Base-by-base conservation (phyloP, 2,888 invertebrate genomes). In the Apoda limacodes region DNA sequence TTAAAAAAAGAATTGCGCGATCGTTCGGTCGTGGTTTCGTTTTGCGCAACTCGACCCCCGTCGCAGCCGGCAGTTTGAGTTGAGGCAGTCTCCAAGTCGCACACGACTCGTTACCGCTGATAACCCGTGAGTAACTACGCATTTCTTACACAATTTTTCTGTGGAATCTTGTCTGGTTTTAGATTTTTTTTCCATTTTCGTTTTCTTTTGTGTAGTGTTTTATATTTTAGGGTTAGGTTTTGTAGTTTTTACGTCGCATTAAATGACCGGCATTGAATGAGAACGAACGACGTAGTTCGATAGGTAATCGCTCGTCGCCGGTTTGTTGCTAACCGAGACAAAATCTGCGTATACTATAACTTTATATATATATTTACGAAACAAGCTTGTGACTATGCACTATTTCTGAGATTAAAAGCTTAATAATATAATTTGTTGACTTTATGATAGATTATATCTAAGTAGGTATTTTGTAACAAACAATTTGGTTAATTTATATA, bases 281-380 rank as follows among this genome's bases (percentile, higher is more conserved):
- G 42, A 47, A 40, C 41, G 42, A 43, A 59, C 72, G 75, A 66
- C 75, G 76, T 70, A 76, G 65, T 75, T 63, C 37, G 46, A 43
- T 60, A 48, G 42, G 50, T 62, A 59, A n/a, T n/a, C n/a, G n/a
- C n/a, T 58, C 57, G 48, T 45, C 45, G 59, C 54, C 65, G 69
- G 69, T 48, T 64, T 66, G 76, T 78, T 76, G 69, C 76, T 71
- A 76, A 63, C 64, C 54, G 64, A 52, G 60, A 46, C 52, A 51
- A 57, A 42, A 55, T 70, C 65, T 75, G 74, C 76, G 74, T 72
- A 70, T 56, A n/a, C n/a, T n/a, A n/a, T n/a, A n/a, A n/a, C n/a
- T n/a, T 61, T 59, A 48, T 42, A 43, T 42, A 37, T 52, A 45
- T 45, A 43, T 43, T 45, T 46, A 17, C 39, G 42, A 33, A 40